phyloP scores from a whole-genome alignment of 2,113 vertebrate genomes.

The Brachyhypopomus occidentalis region DNA sequence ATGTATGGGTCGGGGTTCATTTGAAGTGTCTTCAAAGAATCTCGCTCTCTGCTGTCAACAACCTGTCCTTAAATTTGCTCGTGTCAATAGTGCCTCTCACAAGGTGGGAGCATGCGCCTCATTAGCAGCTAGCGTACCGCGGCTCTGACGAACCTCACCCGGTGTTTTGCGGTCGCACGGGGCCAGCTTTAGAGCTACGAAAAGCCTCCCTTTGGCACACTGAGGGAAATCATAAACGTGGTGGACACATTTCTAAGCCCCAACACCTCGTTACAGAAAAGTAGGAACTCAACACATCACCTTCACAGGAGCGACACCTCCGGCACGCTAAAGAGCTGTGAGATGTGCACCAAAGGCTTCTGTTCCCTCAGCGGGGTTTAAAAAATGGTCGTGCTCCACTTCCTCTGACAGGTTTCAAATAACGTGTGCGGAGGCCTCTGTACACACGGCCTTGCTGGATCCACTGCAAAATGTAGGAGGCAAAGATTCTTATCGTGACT shows the following conservation, averaged over 20 bases:
- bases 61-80: too few relatives aligned
- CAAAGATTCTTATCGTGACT: too few relatives aligned
- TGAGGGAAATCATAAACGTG: slow-evolving; percentile 66
- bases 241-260: not conserved
- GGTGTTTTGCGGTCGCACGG: not conserved
- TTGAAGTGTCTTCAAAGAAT: slow-evolving; percentile 45
- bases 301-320: not conserved
- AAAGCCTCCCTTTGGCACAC: slow-evolving; percentile 64
- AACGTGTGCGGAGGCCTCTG: too few relatives aligned
- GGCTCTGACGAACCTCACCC: not conserved
- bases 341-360: not conserved
- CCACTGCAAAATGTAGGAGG: too few relatives aligned
- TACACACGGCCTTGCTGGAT: too few relatives aligned
- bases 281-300: slow-evolving; percentile 25
- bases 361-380: not conserved
- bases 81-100: too few relatives aligned
- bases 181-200: not conserved
- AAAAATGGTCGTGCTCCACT: too few relatives aligned
- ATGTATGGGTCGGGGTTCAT: slow-evolving; percentile 81
- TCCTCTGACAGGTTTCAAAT: too few relatives aligned
- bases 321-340: not conserved
- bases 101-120: too few relatives aligned
- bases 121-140: not conserved
- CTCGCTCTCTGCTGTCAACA: too few relatives aligned
- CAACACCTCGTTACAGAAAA: slow-evolving; percentile 29